Conservation (phyloP, 2,888 invertebrate species). For the Temnothorax ravouxi region DNA sequence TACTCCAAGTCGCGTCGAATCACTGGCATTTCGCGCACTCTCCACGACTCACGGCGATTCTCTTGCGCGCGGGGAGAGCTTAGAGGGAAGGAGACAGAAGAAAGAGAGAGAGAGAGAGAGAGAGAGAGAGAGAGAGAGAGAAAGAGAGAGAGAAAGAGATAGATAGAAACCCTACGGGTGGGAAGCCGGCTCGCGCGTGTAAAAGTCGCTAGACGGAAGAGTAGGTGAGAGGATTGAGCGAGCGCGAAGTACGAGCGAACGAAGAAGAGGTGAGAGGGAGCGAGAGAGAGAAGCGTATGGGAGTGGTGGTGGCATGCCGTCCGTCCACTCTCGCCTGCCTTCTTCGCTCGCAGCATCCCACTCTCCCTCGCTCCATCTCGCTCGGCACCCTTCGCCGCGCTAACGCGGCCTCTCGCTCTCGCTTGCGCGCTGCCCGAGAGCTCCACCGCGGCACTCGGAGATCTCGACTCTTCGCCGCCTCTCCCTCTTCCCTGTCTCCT, state of each 20-base stretch:
- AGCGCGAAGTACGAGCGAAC: slow-evolving; percentile 43
- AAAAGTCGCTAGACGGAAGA: slow-evolving; percentile 80
- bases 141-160: slow-evolving; percentile 4
- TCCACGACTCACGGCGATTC: slow-evolving; percentile 71
- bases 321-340: slow-evolving; percentile 85
- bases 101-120: slow-evolving; percentile 8
- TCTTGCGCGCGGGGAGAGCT: slow-evolving; percentile 63
- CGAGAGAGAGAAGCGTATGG: slow-evolving; percentile 7
- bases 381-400: slow-evolving; percentile 21
- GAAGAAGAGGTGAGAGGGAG: slow-evolving; percentile 55
- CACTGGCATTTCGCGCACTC: slow-evolving; percentile 78
- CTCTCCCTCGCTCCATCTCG: slow-evolving; percentile 56
- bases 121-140: slow-evolving; percentile 38
- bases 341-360: slow-evolving; percentile 76
- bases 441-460: slow-evolving; percentile 23
- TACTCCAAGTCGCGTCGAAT: slow-evolving; percentile 76
- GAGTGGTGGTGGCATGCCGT: slow-evolving; percentile 84
- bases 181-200: slow-evolving; percentile 77
- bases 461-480: neutral
- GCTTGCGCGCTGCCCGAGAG: slow-evolving; percentile 44
- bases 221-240: slow-evolving; percentile 72
- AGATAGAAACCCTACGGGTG: slow-evolving; percentile 46
- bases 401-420: slow-evolving; percentile 42
- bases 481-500: slow-evolving; percentile 1
- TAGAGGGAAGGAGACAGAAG: slow-evolving; percentile 8